Evolutionary conservation across 2,797 vertebrate species (phyloP).

Genomic region (Acomys russatus): DNA sequence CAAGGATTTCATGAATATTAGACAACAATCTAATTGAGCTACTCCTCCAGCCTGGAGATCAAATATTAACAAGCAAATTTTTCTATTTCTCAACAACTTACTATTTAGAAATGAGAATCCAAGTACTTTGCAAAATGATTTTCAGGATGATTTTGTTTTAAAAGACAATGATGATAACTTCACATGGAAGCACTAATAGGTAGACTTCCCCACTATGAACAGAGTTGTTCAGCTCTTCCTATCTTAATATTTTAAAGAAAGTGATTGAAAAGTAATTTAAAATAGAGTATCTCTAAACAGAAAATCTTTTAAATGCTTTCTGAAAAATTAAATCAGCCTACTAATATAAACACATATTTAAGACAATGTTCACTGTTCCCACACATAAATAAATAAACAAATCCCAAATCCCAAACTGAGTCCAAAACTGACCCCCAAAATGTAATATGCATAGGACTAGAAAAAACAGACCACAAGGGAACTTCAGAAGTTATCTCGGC

Average conservation of each 20-base stretch:
- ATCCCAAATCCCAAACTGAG: neutral
- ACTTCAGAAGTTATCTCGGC: neutral
- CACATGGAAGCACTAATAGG: slow-evolving; percentile 5
- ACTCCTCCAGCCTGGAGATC: neutral
- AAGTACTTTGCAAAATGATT: neutral
- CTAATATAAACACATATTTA: neutral
- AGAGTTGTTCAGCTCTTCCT: neutral
- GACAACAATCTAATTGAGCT: neutral
- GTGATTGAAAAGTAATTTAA: slow-evolving; percentile 73
- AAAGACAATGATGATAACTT: slow-evolving; percentile 23
- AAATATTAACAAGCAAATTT: slow-evolving; percentile 16
- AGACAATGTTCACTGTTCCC: neutral
- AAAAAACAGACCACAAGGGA: neutral
- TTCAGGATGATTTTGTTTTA: slow-evolving; percentile 3
- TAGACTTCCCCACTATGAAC: neutral
- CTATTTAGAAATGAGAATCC: slow-evolving; percentile 27
- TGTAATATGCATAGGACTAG: neutral
- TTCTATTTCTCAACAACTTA: slow-evolving; percentile 46
- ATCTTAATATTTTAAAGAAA: slow-evolving; percentile 57
- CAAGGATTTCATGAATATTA: neutral
- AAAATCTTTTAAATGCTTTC: slow-evolving; percentile 68
- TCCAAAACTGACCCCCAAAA: neutral
- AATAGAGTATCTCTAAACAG: slow-evolving; percentile 52
- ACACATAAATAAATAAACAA: slow-evolving; percentile 44
- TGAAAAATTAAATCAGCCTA: slow-evolving; percentile 52